Evolutionary conservation across 2,113 vertebrate genomes (phyloP).

Genomic region (Melozone crissalis): DNA sequence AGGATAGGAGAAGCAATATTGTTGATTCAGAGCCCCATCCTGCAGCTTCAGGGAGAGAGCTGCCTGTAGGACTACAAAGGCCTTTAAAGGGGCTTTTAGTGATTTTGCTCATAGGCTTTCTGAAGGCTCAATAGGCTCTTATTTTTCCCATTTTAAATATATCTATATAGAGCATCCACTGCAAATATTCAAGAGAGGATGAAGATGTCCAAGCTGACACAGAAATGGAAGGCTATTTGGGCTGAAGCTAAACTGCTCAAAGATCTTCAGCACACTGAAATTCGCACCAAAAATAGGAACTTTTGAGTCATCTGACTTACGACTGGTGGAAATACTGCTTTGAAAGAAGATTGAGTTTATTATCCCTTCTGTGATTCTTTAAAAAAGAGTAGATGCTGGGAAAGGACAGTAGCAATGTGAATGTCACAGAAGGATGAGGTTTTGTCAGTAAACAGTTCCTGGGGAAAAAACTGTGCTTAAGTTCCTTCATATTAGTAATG

Average conservation of each 20-base stretch:
- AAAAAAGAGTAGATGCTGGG: neutral
- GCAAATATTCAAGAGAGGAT: neutral
- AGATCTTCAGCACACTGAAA: neutral
- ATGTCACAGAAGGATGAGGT: neutral
- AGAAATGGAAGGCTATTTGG: neutral
- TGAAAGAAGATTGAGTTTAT: neutral
- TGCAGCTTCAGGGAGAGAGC: neutral
- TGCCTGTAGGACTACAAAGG: neutral
- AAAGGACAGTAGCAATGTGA: neutral
- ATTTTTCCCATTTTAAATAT: neutral
- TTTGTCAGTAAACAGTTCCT: conserved; percentile 49
- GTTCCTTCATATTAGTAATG: conserved; percentile 61
- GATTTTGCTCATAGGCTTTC: neutral
- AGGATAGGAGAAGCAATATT: neutral
- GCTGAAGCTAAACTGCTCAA: neutral
- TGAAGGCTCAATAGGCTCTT: neutral
- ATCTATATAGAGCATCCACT: neutral
- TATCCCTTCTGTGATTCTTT: neutral
- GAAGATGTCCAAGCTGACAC: neutral
- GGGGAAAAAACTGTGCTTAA: conserved; percentile 39
- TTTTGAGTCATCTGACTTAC: neutral
- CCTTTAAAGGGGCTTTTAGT: neutral
- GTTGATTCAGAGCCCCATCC: neutral
- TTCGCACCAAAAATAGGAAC: neutral
- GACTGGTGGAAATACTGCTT: neutral